These are phyloP conservation scores for Eupithecia tripunctaria DNA, from an alignment of 2,888 invertebrate genomes.

Conservation along the genomic window DNA sequence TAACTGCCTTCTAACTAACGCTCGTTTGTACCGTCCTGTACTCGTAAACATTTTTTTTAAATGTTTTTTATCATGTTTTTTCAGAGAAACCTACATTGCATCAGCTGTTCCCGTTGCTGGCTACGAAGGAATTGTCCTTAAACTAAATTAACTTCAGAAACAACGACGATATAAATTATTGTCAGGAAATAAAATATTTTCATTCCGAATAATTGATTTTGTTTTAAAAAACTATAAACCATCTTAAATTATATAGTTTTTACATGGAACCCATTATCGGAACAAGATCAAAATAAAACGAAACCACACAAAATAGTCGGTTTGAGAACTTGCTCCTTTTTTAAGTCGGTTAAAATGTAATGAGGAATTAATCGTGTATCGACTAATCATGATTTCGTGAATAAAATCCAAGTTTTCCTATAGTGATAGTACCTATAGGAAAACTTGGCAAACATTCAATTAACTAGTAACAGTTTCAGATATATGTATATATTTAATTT, in stretches of 20 bases:
- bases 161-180: background rate
- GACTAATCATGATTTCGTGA: background rate
- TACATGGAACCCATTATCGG: no score
- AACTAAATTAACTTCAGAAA: background rate
- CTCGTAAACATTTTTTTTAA: background rate
- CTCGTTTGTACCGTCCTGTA: no score
- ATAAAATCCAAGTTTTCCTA: background rate
- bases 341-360: no score
- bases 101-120: constrained; percentile 57
- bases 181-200: background rate
- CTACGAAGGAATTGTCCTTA: constrained; percentile 46
- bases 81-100: background rate
- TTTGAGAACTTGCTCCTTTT: no score
- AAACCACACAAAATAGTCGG: no score
- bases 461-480: background rate
- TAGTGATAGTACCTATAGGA: no score
- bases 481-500: background rate
- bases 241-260: no score
- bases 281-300: no score
- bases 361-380: no score
- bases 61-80: background rate
- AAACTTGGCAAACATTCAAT: no score
- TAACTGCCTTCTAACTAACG: no score
- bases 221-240: no score
- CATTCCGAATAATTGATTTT: background rate